Evolutionary conservation across 2,797 vertebrate species (phyloP).

Genomic region (Microctenopoma stevenorrisi): DNA sequence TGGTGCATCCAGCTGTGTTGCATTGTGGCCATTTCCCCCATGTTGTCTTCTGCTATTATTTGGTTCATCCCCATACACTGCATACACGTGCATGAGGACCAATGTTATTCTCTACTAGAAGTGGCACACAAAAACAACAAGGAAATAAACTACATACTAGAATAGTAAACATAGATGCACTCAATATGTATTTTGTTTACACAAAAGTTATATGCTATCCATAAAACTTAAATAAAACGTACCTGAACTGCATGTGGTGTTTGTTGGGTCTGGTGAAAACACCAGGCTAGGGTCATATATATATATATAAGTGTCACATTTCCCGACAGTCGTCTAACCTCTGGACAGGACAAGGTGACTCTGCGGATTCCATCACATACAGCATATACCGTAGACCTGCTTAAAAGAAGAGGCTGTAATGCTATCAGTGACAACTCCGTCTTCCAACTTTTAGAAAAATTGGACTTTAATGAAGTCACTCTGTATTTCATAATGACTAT

Average conservation of each 20-base stretch:
- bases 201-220: not conserved
- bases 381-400: too few relatives aligned
- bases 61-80: constrained; percentile 80
- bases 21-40: constrained; percentile 69
- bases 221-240: constrained; percentile 33
- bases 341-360: constrained; percentile 71
- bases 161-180: constrained; percentile 82
- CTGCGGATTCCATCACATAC: too few relatives aligned
- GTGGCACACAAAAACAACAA: constrained; percentile 71
- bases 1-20: constrained; percentile 71
- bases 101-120: constrained; percentile 59
- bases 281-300: constrained; percentile 85
- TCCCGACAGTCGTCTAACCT: constrained; percentile 77
- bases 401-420: too few relatives aligned
- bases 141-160: not conserved
- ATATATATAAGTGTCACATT: constrained; percentile 77
- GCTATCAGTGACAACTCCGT: too few relatives aligned
- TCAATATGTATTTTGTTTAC: constrained; percentile 61
- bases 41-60: constrained; percentile 60
- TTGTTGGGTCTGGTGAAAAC: constrained; percentile 84
- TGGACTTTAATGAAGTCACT: too few relatives aligned
- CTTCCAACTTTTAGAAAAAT: too few relatives aligned
- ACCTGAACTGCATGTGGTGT: constrained; percentile 81
- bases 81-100: constrained; percentile 81
- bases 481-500: too few relatives aligned